These are phyloP conservation scores for Ips typographus DNA, from an alignment of 1,140 invertebrate genomes.

Conservation along the genomic window DNA sequence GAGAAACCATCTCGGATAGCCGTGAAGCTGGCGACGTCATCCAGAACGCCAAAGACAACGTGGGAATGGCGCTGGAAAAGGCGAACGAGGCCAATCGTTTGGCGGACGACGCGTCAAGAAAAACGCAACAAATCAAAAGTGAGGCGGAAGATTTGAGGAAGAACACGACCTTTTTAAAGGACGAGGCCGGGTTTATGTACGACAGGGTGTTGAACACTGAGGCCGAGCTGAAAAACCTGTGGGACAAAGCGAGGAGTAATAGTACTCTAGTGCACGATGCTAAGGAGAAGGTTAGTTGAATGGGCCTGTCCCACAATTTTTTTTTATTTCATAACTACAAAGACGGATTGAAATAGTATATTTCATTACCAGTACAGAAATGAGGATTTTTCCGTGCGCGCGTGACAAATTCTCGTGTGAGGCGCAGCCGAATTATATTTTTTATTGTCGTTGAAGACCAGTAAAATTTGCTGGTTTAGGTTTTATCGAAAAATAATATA, in stretches of 20 bases:
- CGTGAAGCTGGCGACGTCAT: conserved; percentile 72
- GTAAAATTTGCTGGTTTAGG: too few species aligned
- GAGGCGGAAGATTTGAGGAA: conserved; percentile 77
- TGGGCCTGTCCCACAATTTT: too few species aligned
- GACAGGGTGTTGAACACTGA: conserved; percentile 72
- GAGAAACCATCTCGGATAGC: conserved; percentile 63
- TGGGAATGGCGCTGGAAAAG: conserved; percentile 70
- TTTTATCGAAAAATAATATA: too few species aligned
- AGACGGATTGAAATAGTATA: too few species aligned
- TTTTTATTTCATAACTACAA: too few species aligned
- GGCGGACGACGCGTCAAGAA: conserved; percentile 71
- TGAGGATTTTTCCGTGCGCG: too few species aligned
- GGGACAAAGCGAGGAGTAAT: conserved; percentile 72
- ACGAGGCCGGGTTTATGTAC: conserved; percentile 72
- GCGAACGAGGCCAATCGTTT: conserved; percentile 74
- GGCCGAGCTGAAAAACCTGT: conserved; percentile 67
- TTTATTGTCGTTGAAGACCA: too few species aligned
- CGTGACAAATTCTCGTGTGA: too few species aligned
- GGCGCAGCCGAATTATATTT: too few species aligned
- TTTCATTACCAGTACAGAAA: too few species aligned
- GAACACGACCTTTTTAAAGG: conserved; percentile 67
- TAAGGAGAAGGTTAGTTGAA: conserved; percentile 63
- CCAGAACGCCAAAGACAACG: conserved; percentile 74
- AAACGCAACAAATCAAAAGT: conserved; percentile 74
- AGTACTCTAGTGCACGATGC: conserved; percentile 72